Evolutionary conservation across 92 coral and sea anemone genomes (phyloP), one percentile per base, ranked within the genome.

Genomic region (Heliopora coerulea): DNA sequence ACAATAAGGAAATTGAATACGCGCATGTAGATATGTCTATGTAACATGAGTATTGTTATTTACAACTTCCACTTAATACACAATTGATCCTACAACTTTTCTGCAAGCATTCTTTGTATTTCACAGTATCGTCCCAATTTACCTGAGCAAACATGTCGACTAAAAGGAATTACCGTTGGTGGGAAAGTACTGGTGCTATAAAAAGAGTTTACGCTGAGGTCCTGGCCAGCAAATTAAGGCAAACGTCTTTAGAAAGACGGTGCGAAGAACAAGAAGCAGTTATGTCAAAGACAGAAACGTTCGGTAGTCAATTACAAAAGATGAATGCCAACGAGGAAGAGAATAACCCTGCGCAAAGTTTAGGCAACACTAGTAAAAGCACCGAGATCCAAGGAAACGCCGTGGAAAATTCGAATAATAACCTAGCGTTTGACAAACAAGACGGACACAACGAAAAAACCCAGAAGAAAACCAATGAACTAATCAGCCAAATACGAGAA

Each of bases 171-270:
- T 91, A 91, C 89, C 88, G 88, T 67, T 91, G 97, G 97, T 91
- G 97, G 97, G 97, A 91, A 54, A 80, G 88, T 46, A 90, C 87
- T 72, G 88, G 88, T 44, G 88, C 97, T 46, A 46, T 46, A 8
- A 91, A 91, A 80, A 82, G 97, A 19, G 84, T 91, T 28, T 91
- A 91, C 88, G 88, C 96, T 32, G 97, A 91, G 61, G 81, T 88
- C 23, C 59, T 91, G 49, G 95, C 92, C 33, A 90, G 86, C 54
- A 91, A 91, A 74, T 83, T 88, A 18, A 80, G 46, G 4, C 82
- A 83, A 60, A 61, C 86, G 19, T 83, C 84, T 62, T 88, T 85
- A 41, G 78, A 82, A 78, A 88, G 81, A 79, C 52, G 80, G 10
- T 54, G 31, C 41, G 50, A 68, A 14, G 27, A 59, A 3, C 69